Conservation (phyloP, 2,797 vertebrate species). For the Oryzias sinensis region DNA sequence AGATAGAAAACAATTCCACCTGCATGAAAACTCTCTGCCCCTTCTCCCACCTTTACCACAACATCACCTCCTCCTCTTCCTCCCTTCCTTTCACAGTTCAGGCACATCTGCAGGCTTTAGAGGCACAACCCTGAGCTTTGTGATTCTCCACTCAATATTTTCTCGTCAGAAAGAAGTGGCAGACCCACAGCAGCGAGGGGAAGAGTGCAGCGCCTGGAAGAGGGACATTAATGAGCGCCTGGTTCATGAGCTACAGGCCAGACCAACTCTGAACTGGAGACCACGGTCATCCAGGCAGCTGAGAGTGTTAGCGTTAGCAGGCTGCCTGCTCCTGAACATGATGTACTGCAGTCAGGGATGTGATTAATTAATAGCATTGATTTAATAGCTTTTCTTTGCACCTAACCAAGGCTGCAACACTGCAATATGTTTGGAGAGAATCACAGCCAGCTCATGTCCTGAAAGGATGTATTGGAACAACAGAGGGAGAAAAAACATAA, state of each 20-base stretch:
- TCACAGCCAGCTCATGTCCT: conserved; percentile 29
- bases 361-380: conserved; percentile 67
- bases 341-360: conserved; percentile 14
- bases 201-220: conserved; percentile 31
- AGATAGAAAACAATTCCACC: conserved; percentile 70
- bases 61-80: conserved; percentile 16
- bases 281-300: conserved; percentile 6
- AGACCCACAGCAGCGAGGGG: conserved; percentile 40
- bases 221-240: conserved; percentile 44
- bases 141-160: conserved; percentile 63
- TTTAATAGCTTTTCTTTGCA: conserved; percentile 46
- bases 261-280: conserved; percentile 19
- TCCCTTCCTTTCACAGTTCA: conserved; percentile 48
- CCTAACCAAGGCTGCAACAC: conserved; percentile 45
- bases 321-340: neutral
- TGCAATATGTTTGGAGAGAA: conserved; percentile 22
- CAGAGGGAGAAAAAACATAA: neutral
- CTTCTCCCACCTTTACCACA: conserved; percentile 60
- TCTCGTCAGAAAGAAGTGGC: conserved; percentile 62
- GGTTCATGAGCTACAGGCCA: conserved; percentile 24
- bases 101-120: conserved; percentile 54
- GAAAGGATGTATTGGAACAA: conserved; percentile 16
- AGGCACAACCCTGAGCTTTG: conserved; percentile 56
- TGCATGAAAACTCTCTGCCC: conserved; percentile 54
- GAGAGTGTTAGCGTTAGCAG: conserved; percentile 5